phyloP scores from a whole-genome alignment of 2,888 invertebrate genomes.

The Eupithecia pulchellata region DNA sequence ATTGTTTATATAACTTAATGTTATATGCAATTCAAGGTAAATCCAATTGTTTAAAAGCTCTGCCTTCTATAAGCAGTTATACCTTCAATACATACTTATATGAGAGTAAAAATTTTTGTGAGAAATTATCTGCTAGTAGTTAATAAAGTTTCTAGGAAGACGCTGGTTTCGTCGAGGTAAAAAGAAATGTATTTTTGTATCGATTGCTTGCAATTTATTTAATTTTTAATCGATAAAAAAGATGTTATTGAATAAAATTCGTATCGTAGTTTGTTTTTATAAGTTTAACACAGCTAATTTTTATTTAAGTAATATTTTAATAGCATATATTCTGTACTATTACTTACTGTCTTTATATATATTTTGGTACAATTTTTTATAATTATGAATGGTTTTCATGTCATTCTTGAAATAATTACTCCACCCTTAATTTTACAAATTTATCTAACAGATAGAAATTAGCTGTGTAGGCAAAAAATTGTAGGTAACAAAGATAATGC shows the following conservation, averaged over 20 bases:
- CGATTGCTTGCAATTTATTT: conserved; percentile 44
- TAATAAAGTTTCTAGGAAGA: conserved; percentile 36
- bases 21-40: background rate
- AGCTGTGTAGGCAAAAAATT: conserved; percentile 11
- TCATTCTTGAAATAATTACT: background rate
- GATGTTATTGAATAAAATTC: conserved; percentile 31
- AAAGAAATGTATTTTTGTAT: conserved; percentile 47
- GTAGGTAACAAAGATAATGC: background rate
- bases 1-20: background rate
- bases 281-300: conserved; percentile 35
- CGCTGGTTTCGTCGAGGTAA: conserved; percentile 56
- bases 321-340: background rate
- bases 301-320: conserved; percentile 18
- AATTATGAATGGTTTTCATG: too few relatives aligned
- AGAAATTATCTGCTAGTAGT: conserved; percentile 16
- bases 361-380: too few relatives aligned
- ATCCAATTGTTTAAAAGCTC: background rate
- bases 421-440: background rate
- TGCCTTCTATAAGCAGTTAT: background rate
- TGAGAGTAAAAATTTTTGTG: conserved; percentile 7
- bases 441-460: background rate
- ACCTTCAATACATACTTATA: conserved; percentile 6
- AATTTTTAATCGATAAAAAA: conserved; percentile 34
- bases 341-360: too few relatives aligned
- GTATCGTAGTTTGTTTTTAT: conserved; percentile 7